Conservation (phyloP, 1,140 invertebrate genomes). For the Babylonia areolata region DNA sequence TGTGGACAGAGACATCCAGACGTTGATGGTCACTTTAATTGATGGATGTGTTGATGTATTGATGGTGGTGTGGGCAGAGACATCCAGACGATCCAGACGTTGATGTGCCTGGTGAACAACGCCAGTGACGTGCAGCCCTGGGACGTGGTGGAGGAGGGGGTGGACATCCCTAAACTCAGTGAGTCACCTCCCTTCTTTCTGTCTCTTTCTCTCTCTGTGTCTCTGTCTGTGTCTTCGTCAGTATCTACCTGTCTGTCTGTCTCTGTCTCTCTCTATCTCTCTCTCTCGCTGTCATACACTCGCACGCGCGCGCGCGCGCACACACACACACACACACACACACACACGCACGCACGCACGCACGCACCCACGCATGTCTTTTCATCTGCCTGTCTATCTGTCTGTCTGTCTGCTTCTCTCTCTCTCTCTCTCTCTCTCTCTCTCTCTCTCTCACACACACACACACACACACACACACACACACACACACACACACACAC, state of each 20-base stretch:
- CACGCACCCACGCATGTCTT: no score
- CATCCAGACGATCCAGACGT: not conserved
- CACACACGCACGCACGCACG: no score
- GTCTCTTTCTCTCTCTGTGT: not conserved
- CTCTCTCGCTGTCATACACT: no score
- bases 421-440: not conserved
- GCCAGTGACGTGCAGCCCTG: slow-evolving; percentile 27
- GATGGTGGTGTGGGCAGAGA: slow-evolving; percentile 5
- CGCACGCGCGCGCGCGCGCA: no score
- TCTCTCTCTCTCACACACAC: not conserved
- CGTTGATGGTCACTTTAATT: no score
- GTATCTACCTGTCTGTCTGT: not conserved
- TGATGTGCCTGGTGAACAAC: not conserved
- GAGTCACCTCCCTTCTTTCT: not conserved
- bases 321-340: no score
- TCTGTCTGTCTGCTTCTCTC: not conserved
- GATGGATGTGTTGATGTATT: not conserved
- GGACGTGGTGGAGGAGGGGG: slow-evolving; percentile 19
- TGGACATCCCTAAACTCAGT: not conserved
- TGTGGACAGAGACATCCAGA: no score
- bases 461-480: no score
- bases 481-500: no score
- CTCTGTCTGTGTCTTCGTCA: not conserved
- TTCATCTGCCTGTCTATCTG: no score
- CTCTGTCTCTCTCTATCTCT: not conserved